Evolutionary conservation across 2,888 invertebrate species (phyloP).

Genomic region (Cactoblastis cactorum): DNA sequence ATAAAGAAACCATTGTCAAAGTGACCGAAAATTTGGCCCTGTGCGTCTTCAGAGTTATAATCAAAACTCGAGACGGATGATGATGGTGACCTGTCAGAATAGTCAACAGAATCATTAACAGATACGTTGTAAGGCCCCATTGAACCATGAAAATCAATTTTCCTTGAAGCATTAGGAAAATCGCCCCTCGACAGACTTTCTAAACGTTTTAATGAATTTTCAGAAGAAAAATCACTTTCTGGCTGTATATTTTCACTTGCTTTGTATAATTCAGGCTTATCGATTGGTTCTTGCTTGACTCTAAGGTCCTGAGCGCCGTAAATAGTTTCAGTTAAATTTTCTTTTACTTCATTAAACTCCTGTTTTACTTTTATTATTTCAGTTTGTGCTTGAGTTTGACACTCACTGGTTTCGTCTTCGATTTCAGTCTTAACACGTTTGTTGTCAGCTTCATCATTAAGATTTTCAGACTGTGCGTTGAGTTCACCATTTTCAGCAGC

Average conservation of each 20-base stretch:
- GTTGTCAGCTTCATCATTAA: slow-evolving; percentile 39
- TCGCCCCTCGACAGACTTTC: slow-evolving; percentile 90
- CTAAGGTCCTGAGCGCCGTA: slow-evolving; percentile 53
- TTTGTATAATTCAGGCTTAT: slow-evolving; percentile 55
- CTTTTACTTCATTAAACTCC: slow-evolving; percentile 43
- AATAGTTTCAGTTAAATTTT: slow-evolving; percentile 48
- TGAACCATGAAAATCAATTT: slow-evolving; percentile 42
- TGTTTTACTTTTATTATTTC: slow-evolving; percentile 51
- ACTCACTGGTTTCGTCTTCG: slow-evolving; percentile 26
- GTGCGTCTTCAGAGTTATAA: slow-evolving; percentile 79
- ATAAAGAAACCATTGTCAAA: slow-evolving; percentile 87
- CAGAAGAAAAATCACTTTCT: slow-evolving; percentile 63
- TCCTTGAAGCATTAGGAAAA: slow-evolving; percentile 75
- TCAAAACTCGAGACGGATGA: slow-evolving; percentile 81
- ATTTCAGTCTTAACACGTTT: slow-evolving; percentile 59
- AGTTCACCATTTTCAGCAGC: slow-evolving; percentile 35
- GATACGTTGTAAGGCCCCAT: slow-evolving; percentile 58
- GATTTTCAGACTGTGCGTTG: slow-evolving; percentile 37
- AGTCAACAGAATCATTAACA: slow-evolving; percentile 59
- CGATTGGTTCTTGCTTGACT: slow-evolving; percentile 58
- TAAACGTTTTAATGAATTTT: slow-evolving; percentile 86
- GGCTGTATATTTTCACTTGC: slow-evolving; percentile 29
- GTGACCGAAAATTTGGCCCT: slow-evolving; percentile 84
- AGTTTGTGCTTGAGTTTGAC: slow-evolving; percentile 21
- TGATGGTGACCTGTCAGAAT: slow-evolving; percentile 76